Conservation (phyloP, 2,113 vertebrate genomes). For the Saguinus imperator region DNA sequence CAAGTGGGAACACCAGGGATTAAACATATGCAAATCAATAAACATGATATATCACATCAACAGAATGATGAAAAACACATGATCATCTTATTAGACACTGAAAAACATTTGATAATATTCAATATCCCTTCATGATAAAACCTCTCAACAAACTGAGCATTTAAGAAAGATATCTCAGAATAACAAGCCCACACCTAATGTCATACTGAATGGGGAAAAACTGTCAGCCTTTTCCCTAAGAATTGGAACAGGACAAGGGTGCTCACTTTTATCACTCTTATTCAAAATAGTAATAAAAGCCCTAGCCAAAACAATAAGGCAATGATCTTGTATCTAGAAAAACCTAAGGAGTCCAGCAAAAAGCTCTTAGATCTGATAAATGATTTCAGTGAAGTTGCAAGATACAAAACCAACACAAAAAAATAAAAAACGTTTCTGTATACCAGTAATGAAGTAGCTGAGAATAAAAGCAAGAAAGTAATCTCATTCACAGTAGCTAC, state of each 20-base stretch:
- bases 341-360: background rate
- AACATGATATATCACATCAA: background rate
- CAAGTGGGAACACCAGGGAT: background rate
- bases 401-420: background rate
- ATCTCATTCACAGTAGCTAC: background rate
- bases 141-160: background rate
- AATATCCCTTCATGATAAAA: background rate
- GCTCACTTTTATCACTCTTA: background rate
- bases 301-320: background rate
- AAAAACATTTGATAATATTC: background rate
- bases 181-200: background rate
- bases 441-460: background rate
- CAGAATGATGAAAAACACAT: background rate
- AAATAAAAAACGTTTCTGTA: background rate
- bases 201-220: background rate
- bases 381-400: background rate
- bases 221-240: background rate
- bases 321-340: background rate
- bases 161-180: background rate
- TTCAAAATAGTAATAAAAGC: background rate
- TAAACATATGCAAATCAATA: background rate
- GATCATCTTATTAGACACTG: background rate
- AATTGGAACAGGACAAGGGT: background rate
- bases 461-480: background rate
- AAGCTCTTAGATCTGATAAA: background rate